These are phyloP conservation scores for Graptemys geographica DNA, from an alignment of 2,797 vertebrate species.

Conservation along the genomic window DNA sequence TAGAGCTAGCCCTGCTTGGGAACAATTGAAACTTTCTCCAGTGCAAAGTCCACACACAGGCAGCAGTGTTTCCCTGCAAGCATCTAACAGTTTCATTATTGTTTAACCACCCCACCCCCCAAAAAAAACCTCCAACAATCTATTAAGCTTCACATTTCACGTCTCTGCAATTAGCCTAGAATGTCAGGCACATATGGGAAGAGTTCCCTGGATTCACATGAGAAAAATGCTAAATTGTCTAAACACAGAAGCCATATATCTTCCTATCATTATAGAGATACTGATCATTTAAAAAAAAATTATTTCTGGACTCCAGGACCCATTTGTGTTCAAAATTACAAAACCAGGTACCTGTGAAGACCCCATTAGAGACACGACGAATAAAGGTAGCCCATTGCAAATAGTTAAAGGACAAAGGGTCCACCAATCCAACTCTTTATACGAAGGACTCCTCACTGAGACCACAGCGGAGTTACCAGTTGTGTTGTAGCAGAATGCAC, in stretches of 20 bases:
- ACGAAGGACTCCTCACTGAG: background rate
- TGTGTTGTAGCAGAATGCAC: rapidly evolving
- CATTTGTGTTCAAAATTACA: background rate
- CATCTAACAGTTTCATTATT: slow-evolving; percentile 73
- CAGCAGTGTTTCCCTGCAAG: slow-evolving; percentile 68
- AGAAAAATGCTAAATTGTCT: slow-evolving; percentile 25
- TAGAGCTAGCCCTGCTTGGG: slow-evolving; percentile 23
- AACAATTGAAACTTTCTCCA: slow-evolving; percentile 75
- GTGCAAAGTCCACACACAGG: slow-evolving; percentile 66
- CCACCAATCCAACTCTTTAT: background rate
- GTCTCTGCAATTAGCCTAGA: slow-evolving; percentile 36
- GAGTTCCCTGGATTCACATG: background rate
- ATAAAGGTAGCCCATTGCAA: background rate
- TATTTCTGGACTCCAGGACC: background rate
- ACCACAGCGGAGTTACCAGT: background rate
- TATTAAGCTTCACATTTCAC: slow-evolving; percentile 62
- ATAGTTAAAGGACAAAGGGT: rapidly evolving
- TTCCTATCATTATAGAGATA: background rate
- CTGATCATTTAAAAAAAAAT: background rate
- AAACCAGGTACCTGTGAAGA: background rate
- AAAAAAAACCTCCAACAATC: slow-evolving; percentile 71
- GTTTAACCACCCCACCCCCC: slow-evolving; percentile 58
- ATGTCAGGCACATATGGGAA: background rate
- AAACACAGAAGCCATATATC: background rate
- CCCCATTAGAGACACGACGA: background rate